These are phyloP conservation scores for Gulo gulo DNA, from an alignment of 2,113 vertebrate genomes.

Conservation along the genomic window DNA sequence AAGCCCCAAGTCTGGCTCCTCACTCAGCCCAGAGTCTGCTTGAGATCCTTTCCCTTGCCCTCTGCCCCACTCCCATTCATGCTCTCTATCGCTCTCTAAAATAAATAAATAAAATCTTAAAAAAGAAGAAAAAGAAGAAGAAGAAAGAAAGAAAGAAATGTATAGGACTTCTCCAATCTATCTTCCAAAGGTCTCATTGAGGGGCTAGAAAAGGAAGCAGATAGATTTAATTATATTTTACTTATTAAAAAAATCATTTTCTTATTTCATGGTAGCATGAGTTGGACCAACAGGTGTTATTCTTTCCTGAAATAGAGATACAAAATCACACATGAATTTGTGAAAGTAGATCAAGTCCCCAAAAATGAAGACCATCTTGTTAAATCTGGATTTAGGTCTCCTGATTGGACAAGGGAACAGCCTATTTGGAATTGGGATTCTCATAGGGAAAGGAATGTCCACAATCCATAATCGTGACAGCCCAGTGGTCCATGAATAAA, in stretches of 20 bases:
- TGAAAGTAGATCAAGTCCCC: background rate
- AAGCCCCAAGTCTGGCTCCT: background rate
- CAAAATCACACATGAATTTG: background rate
- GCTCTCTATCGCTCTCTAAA: background rate
- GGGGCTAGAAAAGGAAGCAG: background rate
- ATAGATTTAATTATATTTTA: background rate
- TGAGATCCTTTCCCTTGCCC: background rate
- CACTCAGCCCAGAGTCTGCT: background rate
- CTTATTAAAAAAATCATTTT: background rate
- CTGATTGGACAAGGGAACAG: background rate
- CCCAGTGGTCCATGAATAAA: background rate
- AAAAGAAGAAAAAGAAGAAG: background rate
- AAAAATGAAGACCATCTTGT: background rate
- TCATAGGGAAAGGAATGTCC: background rate
- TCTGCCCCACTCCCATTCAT: background rate
- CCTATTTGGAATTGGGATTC: background rate
- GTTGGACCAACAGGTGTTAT: background rate
- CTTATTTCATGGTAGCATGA: background rate
- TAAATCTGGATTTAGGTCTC: background rate
- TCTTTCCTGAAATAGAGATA: background rate
- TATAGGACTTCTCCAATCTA: background rate
- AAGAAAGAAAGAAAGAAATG: background rate
- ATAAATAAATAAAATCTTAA: background rate
- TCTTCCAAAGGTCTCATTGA: background rate
- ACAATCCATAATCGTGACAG: background rate